Evolutionary conservation across 2,888 invertebrate genomes (phyloP).

Genomic region (Lasiommata megera): DNA sequence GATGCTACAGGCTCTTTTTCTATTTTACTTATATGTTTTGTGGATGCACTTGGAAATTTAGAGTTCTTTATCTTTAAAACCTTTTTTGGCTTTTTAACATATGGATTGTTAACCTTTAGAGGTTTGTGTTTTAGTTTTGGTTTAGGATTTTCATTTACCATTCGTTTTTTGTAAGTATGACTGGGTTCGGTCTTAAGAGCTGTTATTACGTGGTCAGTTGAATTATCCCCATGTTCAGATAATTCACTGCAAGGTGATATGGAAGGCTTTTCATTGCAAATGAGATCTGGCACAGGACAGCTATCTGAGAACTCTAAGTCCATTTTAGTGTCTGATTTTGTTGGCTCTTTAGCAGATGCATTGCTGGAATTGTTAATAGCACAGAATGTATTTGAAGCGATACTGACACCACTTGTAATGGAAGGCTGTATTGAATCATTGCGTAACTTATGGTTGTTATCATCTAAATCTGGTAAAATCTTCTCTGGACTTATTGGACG

Average conservation of each 20-base stretch:
- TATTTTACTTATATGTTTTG: constrained; percentile 25
- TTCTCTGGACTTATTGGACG: constrained; percentile 57
- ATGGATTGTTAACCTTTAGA: constrained; percentile 67
- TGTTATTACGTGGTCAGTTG: constrained; percentile 51
- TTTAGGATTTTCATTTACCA: constrained; percentile 34
- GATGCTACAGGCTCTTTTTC: constrained; percentile 49
- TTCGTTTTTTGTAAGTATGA: constrained; percentile 37
- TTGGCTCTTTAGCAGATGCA: constrained; percentile 54
- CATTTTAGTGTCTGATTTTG: constrained; percentile 60
- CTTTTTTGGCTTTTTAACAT: constrained; percentile 71
- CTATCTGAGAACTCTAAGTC: constrained; percentile 70
- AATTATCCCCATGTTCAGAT: constrained; percentile 71
- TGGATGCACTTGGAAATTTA: constrained; percentile 40
- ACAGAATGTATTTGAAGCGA: constrained; percentile 62
- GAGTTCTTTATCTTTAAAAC: constrained; percentile 70
- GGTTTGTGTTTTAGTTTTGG: constrained; percentile 36
- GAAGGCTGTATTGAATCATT: constrained; percentile 52
- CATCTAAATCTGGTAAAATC: constrained; percentile 68
- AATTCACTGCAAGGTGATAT: constrained; percentile 76
- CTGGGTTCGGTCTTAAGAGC: constrained; percentile 51
- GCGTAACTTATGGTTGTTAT: constrained; percentile 52
- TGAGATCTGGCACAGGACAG: constrained; percentile 72
- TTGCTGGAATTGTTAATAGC: constrained; percentile 72
- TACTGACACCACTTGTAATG: constrained; percentile 48
- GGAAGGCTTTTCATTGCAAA: constrained; percentile 76